Base-by-base conservation (phyloP, 2,888 invertebrate species). In the Incurvaria masculella region DNA sequence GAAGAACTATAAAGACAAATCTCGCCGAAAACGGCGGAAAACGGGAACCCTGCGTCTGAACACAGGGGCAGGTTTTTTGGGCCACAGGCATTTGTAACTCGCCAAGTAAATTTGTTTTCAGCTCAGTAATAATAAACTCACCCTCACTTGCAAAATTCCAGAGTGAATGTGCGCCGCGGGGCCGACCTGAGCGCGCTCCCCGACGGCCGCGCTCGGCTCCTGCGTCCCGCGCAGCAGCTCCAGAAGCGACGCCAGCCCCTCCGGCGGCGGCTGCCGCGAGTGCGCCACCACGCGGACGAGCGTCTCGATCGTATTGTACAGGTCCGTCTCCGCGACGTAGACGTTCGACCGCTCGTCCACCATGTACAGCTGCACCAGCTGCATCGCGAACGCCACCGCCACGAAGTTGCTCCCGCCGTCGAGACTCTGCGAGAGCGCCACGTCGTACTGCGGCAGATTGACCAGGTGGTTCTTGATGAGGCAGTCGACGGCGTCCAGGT, bases 81-180 rank as follows among this genome's bases (percentile, higher is more conserved):
- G n/a, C n/a, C 21, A 44, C 18, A 44, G 26, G n/a, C 11, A 19
- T 42, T 8, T 42, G 2, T 20, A 42, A 42, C 8, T 10, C 10
- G 23, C 23, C 10, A 4, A 23, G 23, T 23, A 23, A n/a, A 27
- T 27, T 27, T 27, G 27, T 27, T 14, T 8, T 27, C 8, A 14
- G 10, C 14, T 11, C 27, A 11, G 27, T 27, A 27, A 11, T 27
- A 27, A n/a, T n/a, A n/a, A 56, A 73, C 82, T 81, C 68, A 89
- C 89, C 66, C 87, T 76, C 45, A 87, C 88, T 81, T 91, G 91
- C 56, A 89, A 82, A 64, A 97, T 92, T 51, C 96, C 96, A 47
- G 94, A 90, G 67, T 96, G 94, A 62, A 97, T 94, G 65, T 95
- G 94, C 20, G 92, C 87, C 3, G 90, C 89, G 2, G 93, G 89